These are phyloP conservation scores for Fukomys damarensis DNA, from an alignment of 2,113 vertebrate species.

Conservation along the genomic window DNA sequence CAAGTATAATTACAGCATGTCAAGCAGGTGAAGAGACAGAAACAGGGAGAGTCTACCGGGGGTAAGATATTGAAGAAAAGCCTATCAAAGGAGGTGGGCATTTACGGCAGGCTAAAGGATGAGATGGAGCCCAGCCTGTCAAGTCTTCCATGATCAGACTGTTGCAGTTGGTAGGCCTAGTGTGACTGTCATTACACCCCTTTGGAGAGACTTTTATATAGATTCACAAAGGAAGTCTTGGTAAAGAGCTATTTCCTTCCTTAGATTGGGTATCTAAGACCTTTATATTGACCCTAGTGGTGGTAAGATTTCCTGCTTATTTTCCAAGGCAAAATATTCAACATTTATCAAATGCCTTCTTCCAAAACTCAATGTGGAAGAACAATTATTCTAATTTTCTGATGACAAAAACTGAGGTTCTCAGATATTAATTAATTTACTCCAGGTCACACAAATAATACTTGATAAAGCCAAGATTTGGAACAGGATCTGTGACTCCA, in stretches of 20 bases:
- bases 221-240: not conserved
- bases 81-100: not conserved
- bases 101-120: not conserved
- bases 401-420: not conserved
- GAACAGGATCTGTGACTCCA: not conserved
- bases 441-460: not conserved
- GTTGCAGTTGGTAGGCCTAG: not conserved
- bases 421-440: not conserved
- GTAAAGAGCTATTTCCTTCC: not conserved
- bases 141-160: not conserved
- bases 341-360: not conserved
- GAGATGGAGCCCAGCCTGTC: not conserved
- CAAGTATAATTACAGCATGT: not conserved
- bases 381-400: not conserved
- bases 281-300: not conserved
- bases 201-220: not conserved
- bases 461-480: not conserved
- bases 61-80: not conserved
- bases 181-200: not conserved
- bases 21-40: not conserved
- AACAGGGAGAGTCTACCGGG: not conserved
- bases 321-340: not conserved
- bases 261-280: not conserved
- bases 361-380: not conserved
- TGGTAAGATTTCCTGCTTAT: not conserved